phyloP scores from a whole-genome alignment of 2,113 vertebrate genomes.

The Cyphomyrus plagiostoma region DNA sequence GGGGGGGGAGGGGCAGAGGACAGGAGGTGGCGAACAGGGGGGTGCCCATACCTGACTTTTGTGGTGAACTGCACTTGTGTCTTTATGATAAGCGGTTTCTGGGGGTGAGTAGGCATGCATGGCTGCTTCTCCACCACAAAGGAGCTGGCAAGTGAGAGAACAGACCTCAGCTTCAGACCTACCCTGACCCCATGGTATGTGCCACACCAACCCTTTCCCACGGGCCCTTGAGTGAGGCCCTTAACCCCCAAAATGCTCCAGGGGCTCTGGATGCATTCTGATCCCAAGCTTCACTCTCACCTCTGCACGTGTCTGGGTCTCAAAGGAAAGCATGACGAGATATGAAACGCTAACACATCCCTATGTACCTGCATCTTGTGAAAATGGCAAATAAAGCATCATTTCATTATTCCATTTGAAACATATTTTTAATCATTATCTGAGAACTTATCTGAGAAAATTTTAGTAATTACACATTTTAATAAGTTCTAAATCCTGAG shows the following conservation, averaged over 20 bases:
- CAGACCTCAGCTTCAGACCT: neutral
- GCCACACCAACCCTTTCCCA: neutral
- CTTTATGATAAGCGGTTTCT: constrained; percentile 92
- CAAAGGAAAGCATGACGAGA: neutral
- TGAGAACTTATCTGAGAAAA: neutral
- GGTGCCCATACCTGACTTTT: constrained; percentile 76
- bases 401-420: neutral
- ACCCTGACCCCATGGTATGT: neutral
- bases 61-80: constrained; percentile 92
- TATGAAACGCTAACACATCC: neutral
- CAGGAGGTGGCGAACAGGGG: neutral
- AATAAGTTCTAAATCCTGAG: neutral
- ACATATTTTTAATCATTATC: neutral
- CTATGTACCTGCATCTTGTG: neutral
- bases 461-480: neutral
- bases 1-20: neutral
- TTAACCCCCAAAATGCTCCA: neutral
- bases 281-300: neutral
- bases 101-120: constrained; percentile 92
- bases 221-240: neutral
- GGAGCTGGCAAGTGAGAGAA: constrained; percentile 60
- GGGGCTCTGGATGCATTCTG: neutral
- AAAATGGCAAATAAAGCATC: neutral
- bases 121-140: constrained; percentile 95
- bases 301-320: neutral